phyloP scores from a whole-genome alignment of 2,797 vertebrate species.

The Melanotaenia nigrans region DNA sequence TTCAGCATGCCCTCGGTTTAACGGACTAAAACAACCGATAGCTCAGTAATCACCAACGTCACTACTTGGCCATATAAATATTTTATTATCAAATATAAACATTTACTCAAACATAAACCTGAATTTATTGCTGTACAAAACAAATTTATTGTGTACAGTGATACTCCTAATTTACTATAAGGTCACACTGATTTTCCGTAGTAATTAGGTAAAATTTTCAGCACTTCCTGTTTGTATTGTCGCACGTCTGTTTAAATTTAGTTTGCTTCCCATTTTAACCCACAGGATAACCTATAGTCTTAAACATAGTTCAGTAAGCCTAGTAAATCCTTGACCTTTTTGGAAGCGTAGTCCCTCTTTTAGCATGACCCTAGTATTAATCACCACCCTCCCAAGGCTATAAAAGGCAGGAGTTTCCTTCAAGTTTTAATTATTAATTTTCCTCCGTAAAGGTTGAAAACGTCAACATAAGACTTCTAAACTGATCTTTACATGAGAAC shows the following conservation, averaged over 20 bases:
- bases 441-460: background rate
- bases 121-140: background rate
- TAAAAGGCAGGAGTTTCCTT: conserved; percentile 6
- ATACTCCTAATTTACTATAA: background rate
- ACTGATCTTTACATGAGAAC: background rate
- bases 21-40: background rate
- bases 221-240: background rate
- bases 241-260: conserved; percentile 53
- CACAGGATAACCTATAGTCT: conserved; percentile 46
- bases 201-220: background rate
- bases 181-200: background rate
- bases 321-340: conserved; percentile 66
- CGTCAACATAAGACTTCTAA: background rate
- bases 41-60: background rate
- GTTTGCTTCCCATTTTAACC: conserved; percentile 50
- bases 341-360: conserved; percentile 15
- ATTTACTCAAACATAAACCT: background rate
- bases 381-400: conserved; percentile 1
- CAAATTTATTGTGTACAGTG: background rate
- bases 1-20: conserved; percentile 15
- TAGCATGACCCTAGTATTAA: conserved; percentile 22
- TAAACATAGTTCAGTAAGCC: conserved; percentile 75
- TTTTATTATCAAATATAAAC: background rate
- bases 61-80: background rate
- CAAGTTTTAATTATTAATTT: background rate